These are phyloP conservation scores for Ceyx cyanopectus DNA, from an alignment of 2,113 vertebrate species.

Conservation along the genomic window DNA sequence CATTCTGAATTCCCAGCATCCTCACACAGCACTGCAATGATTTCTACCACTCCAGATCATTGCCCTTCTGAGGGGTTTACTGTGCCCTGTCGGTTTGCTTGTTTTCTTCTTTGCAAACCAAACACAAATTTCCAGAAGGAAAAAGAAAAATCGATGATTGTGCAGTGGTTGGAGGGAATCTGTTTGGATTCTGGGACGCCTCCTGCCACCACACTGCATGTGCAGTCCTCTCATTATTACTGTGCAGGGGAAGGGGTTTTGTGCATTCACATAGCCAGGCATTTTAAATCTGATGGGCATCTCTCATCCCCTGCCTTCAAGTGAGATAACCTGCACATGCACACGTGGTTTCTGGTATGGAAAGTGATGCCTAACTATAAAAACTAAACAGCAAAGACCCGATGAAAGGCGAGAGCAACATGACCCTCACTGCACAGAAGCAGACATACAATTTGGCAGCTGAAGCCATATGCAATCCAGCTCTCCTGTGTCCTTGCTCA, in stretches of 20 bases:
- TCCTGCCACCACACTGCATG: neutral
- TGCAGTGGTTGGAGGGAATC: neutral
- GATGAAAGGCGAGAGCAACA: neutral
- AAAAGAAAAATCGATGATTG: neutral
- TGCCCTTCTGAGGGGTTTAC: constrained; percentile 12
- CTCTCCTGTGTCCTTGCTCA: neutral
- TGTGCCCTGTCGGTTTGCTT: constrained; percentile 16
- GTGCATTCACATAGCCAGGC: neutral
- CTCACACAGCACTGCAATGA: neutral
- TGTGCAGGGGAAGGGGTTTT: neutral
- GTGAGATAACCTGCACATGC: neutral
- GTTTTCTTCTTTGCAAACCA: neutral
- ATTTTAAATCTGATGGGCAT: neutral
- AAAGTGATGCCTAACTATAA: neutral
- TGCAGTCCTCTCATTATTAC: neutral
- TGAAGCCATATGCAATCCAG: neutral
- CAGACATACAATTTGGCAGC: neutral
- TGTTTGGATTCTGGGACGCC: neutral
- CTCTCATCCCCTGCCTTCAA: neutral
- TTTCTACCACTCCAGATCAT: constrained; percentile 21
- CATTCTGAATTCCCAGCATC: constrained; percentile 19
- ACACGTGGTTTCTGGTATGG: neutral
- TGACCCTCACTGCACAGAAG: neutral
- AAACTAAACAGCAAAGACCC: neutral
- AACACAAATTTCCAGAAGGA: neutral